Evolutionary conservation across 2,888 invertebrate species (phyloP).

Genomic region (Lamproptera curius): DNA sequence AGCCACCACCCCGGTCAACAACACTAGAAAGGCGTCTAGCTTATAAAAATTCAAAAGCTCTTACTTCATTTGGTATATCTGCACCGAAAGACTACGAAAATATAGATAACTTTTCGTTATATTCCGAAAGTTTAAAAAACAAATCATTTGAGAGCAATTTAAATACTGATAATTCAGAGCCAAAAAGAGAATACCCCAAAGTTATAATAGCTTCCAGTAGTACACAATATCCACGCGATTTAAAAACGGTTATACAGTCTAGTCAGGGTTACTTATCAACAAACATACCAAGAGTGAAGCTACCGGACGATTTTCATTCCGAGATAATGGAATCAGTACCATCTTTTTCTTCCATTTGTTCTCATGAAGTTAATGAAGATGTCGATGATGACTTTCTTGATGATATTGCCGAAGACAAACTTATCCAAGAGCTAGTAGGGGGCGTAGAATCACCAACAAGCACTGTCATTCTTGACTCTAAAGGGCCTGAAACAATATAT

Average conservation of each 20-base stretch:
- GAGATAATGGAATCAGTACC: conserved; percentile 48
- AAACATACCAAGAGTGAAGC: conserved; percentile 70
- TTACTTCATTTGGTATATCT: conserved; percentile 55
- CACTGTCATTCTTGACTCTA: conserved; percentile 57
- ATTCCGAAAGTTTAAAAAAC: not conserved
- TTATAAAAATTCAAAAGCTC: conserved; percentile 58
- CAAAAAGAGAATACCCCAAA: conserved; percentile 56
- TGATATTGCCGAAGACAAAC: conserved; percentile 60
- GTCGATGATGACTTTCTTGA: conserved; percentile 48
- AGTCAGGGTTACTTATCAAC: conserved; percentile 50
- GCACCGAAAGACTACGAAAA: conserved; percentile 57
- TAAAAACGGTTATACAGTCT: conserved; percentile 80
- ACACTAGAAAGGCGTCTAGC: conserved; percentile 80
- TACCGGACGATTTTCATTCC: conserved; percentile 67
- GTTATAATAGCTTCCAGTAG: conserved; percentile 75
- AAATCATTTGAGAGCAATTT: conserved; percentile 43
- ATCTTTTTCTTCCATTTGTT: conserved; percentile 61
- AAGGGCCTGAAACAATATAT: conserved; percentile 61
- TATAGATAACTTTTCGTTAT: conserved; percentile 30
- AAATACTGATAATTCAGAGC: conserved; percentile 32
- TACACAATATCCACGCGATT: conserved; percentile 64
- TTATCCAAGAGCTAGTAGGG: conserved; percentile 66
- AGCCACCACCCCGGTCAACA: conserved; percentile 86
- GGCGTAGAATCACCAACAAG: conserved; percentile 64
- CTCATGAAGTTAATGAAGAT: conserved; percentile 52